Conservation (phyloP, 2,888 invertebrate species). For the Notocelia uddmanniana region DNA sequence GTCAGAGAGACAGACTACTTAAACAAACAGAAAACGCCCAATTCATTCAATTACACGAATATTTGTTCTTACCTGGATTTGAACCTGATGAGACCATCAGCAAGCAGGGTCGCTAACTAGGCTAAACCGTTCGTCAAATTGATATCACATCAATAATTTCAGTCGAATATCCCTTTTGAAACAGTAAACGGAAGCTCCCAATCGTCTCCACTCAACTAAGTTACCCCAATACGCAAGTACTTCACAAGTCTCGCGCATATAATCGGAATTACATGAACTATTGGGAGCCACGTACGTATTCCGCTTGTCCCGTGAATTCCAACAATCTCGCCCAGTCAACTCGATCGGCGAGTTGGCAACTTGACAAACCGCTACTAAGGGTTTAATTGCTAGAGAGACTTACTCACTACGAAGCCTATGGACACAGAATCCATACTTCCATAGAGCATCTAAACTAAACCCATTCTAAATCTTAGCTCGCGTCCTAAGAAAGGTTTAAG, state of each 20-base stretch:
- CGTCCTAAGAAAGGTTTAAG: too few relatives aligned
- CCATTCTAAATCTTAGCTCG: too few relatives aligned
- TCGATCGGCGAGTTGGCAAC: conserved; percentile 16
- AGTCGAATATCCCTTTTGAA: not conserved
- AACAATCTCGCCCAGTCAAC: conserved; percentile 14
- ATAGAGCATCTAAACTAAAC: too few relatives aligned
- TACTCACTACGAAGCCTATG: not conserved
- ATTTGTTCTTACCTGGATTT: too few relatives aligned
- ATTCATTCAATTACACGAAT: too few relatives aligned
- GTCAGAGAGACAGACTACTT: too few relatives aligned
- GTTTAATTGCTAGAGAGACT: not conserved
- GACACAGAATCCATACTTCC: too few relatives aligned
- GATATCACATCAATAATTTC: not conserved
- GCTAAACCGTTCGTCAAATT: too few relatives aligned
- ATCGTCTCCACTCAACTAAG: conserved; percentile 19
- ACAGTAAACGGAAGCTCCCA: conserved; percentile 5
- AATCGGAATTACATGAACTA: conserved; percentile 9
- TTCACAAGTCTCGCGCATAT: not conserved
- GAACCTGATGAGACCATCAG: too few relatives aligned
- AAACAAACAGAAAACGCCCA: too few relatives aligned
- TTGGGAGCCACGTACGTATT: not conserved
- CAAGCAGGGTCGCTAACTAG: too few relatives aligned
- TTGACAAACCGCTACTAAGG: conserved; percentile 17
- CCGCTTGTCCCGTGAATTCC: conserved; percentile 14
- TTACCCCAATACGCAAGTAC: not conserved